Percentiles rank a stretch among this genome's conserved stretches.
Evolutionary conservation across 2,888 invertebrate genomes (phyloP).

Genomic region (Lasioglossum morio): DNA sequence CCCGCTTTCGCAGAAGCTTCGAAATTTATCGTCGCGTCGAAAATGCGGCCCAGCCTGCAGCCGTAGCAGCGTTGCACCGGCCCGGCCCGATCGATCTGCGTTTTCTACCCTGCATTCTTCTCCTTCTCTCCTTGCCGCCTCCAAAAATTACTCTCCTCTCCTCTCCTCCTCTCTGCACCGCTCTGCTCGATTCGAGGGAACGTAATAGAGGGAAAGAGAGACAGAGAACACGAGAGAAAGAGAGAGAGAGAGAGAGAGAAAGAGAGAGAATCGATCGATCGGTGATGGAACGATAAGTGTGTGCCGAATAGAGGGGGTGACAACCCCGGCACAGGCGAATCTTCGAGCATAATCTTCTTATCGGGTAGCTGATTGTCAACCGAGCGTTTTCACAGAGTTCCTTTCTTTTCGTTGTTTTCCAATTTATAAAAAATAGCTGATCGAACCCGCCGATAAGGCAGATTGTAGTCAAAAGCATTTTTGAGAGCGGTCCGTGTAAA

Average conservation of each 20-base stretch:
- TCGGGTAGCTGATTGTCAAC: not conserved
- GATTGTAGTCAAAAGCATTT: not conserved
- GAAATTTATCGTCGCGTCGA: slow-evolving; percentile 70
- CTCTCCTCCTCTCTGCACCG: not conserved
- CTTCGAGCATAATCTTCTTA: slow-evolving; percentile 6
- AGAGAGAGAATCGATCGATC: slow-evolving; percentile 1
- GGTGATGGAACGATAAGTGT: slow-evolving; percentile 15
- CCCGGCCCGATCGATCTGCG: slow-evolving; percentile 63
- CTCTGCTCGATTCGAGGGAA: slow-evolving; percentile 7
- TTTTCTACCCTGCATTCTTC: slow-evolving; percentile 47
- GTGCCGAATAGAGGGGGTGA: not conserved
- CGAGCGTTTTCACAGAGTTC: not conserved
- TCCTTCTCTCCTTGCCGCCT: slow-evolving; percentile 5
- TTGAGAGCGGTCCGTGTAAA: not conserved
- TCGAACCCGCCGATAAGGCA: not conserved
- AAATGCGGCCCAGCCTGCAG: slow-evolving; percentile 58
- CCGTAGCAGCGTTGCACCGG: slow-evolving; percentile 9
- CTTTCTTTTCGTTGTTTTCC: not conserved
- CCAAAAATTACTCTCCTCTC: slow-evolving; percentile 12
- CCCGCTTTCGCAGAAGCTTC: slow-evolving; percentile 37
- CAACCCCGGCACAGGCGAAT: not conserved
- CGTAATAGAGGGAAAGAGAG: not conserved
- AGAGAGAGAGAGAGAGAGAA: not conserved
- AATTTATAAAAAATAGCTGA: not conserved
- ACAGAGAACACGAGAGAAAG: not conserved